These are phyloP conservation scores for Drosophila dunni DNA, from an alignment of 1,140 invertebrate species.

Conservation along the genomic window DNA sequence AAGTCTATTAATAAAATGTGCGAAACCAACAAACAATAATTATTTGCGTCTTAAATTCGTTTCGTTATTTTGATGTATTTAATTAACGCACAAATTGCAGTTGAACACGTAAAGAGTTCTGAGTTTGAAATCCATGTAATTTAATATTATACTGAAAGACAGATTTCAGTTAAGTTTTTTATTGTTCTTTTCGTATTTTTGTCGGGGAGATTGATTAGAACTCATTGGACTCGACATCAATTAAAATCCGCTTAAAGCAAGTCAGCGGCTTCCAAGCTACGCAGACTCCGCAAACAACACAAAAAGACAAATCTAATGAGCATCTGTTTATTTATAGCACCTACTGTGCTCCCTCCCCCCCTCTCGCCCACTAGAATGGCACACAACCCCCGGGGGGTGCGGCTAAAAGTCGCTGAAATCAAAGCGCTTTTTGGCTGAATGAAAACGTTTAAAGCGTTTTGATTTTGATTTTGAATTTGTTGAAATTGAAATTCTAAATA, in stretches of 20 bases:
- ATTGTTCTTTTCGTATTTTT: too few relatives aligned
- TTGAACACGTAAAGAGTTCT: slow-evolving; percentile 21
- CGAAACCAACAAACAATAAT: slow-evolving; percentile 5
- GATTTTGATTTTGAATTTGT: slow-evolving; percentile 44
- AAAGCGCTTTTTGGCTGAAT: slow-evolving; percentile 71
- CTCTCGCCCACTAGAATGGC: neutral
- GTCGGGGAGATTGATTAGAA: slow-evolving; percentile 62
- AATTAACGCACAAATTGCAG: slow-evolving; percentile 27
- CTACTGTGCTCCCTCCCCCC: neutral
- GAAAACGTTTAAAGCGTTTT: slow-evolving; percentile 75
- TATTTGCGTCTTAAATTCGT: slow-evolving; percentile 4
- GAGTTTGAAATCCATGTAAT: slow-evolving; percentile 22
- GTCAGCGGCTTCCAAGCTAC: slow-evolving; percentile 68
- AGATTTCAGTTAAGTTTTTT: slow-evolving; percentile 23
- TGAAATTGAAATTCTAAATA: slow-evolving; percentile 62
- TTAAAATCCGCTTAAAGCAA: slow-evolving; percentile 72
- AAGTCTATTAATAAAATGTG: slow-evolving; percentile 16
- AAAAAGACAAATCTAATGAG: slow-evolving; percentile 34
- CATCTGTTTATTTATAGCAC: slow-evolving; percentile 51
- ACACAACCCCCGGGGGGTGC: neutral
- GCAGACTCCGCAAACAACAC: slow-evolving; percentile 20
- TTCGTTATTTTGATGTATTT: neutral
- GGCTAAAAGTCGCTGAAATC: slow-evolving; percentile 49
- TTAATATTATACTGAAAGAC: slow-evolving; percentile 31
- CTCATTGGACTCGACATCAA: slow-evolving; percentile 61